These are phyloP conservation scores for Homarus americanus DNA, from an alignment of 1,140 invertebrate genomes.

Conservation along the genomic window DNA sequence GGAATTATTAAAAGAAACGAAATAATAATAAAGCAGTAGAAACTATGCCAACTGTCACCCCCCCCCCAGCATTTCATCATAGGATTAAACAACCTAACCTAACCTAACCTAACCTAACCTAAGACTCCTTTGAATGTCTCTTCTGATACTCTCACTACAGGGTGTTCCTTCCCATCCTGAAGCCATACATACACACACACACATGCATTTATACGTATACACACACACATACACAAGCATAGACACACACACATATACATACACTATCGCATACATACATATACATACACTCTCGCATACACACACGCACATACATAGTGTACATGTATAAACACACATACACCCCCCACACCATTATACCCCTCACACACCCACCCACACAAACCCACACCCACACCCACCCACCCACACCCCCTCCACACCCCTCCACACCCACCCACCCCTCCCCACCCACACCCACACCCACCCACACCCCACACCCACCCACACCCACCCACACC, in stretches of 20 bases:
- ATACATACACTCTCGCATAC: no score
- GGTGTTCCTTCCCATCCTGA: no score
- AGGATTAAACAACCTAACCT: no score
- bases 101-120: no score
- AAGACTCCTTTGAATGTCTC: not conserved
- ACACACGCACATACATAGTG: no score
- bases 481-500: not conserved
- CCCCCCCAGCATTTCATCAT: not conserved
- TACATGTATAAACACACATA: not conserved
- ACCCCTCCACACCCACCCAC: not conserved
- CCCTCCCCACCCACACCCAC: not conserved
- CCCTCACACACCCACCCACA: not conserved
- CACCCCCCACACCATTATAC: no score
- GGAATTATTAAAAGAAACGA: no score
- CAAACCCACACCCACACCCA: not conserved
- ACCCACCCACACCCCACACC: not conserved
- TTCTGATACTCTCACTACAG: no score
- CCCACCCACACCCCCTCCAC: not conserved
- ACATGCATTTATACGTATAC: not conserved
- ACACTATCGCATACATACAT: not conserved
- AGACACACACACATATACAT: not conserved
- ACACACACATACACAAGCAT: not conserved
- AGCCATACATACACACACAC: no score
- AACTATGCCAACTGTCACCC: not conserved
- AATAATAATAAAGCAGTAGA: no score